Evolutionary conservation across 2,113 vertebrate genomes (phyloP).

Genomic region (Elgaria multicarinata): DNA sequence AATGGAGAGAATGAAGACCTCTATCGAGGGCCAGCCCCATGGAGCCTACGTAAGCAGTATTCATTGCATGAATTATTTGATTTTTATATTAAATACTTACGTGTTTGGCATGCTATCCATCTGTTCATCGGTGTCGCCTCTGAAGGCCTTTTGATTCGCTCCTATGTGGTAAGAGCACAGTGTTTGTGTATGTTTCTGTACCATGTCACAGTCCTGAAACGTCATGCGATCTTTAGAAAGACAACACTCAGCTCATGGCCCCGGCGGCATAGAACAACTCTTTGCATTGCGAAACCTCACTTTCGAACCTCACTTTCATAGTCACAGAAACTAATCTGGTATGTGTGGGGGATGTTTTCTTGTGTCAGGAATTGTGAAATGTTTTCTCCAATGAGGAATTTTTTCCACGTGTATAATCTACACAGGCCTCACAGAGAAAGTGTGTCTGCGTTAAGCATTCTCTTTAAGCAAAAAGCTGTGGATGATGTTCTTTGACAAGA

Average conservation of each 20-base stretch:
- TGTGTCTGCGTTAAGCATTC: not conserved
- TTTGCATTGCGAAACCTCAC: not conserved
- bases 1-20: not conserved
- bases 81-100: constrained; percentile 40
- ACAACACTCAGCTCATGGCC: not conserved
- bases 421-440: not conserved
- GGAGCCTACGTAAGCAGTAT: constrained; percentile 13
- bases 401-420: not conserved
- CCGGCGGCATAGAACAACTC: constrained; percentile 24
- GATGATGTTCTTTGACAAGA: not conserved
- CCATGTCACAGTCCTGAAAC: not conserved
- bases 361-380: constrained; percentile 29
- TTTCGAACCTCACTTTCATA: constrained; percentile 31
- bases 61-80: constrained; percentile 2
- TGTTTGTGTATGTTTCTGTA: not conserved
- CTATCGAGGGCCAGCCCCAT: not conserved
- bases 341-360: constrained; percentile 7
- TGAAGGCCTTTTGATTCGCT: constrained; percentile 6
- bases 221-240: not conserved
- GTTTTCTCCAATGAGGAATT: not conserved
- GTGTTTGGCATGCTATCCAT: not conserved
- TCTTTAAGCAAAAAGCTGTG: not conserved
- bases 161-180: constrained; percentile 28
- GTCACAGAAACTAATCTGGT: constrained; percentile 16
- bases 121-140: constrained; percentile 30